Percentiles rank a stretch among this genome's conserved stretches.
Evolutionary conservation across 2,797 vertebrate genomes (phyloP).

Genomic region (Caiman crocodilus): DNA sequence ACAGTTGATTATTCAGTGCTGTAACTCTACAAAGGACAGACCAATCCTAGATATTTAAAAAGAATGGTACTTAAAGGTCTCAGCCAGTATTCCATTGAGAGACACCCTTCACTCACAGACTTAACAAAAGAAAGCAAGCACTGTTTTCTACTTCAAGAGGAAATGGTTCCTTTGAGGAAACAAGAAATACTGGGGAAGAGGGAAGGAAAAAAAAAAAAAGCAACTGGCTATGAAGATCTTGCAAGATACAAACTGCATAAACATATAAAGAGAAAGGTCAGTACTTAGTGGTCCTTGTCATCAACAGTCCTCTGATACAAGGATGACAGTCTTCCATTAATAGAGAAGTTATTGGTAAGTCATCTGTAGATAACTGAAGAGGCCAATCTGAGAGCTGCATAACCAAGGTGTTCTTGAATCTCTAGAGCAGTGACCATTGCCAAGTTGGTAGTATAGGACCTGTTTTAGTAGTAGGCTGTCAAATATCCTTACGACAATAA

Average conservation of each 20-base stretch:
- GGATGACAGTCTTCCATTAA: no score
- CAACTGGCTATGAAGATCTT: not conserved
- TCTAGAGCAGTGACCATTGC: no score
- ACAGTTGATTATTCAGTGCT: not conserved
- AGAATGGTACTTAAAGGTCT: not conserved
- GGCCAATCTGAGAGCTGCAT: no score
- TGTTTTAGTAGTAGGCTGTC: no score
- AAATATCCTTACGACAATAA: no score
- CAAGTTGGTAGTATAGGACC: no score
- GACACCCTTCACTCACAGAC: not conserved
- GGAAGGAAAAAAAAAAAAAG: not conserved
- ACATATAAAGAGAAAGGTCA: not conserved
- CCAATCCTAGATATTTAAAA: not conserved
- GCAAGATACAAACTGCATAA: not conserved
- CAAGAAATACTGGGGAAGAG: not conserved
- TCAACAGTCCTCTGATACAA: no score
- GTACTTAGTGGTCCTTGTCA: not conserved
- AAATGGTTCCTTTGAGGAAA: not conserved
- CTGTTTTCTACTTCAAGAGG: not conserved
- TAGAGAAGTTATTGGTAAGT: no score
- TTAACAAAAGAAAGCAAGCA: not conserved
- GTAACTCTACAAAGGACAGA: not conserved
- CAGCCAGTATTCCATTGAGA: not conserved
- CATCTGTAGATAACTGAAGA: no score
- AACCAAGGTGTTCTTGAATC: no score